Conservation (phyloP, 2,113 vertebrate genomes). For the Albula glossodonta region DNA sequence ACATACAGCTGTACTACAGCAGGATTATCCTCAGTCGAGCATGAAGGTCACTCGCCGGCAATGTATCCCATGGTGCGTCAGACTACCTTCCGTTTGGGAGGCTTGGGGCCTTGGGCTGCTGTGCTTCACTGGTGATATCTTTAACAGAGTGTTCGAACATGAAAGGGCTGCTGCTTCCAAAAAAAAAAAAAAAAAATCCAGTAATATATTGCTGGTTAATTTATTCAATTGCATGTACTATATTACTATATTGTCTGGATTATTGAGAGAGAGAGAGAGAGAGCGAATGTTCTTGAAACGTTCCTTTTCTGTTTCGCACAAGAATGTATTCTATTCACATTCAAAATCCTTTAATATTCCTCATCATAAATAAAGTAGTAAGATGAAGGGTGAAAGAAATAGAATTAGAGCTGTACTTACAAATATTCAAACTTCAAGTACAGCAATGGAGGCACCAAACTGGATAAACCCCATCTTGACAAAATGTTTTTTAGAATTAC, state of each 20-base stretch:
- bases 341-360: background rate
- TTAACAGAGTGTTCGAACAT: background rate
- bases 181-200: background rate
- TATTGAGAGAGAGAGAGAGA: no score
- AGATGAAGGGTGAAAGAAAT: background rate
- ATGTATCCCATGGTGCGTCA: background rate
- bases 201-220: background rate
- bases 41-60: background rate
- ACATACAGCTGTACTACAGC: background rate
- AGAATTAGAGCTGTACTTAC: background rate
- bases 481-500: background rate
- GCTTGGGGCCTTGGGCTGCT: background rate
- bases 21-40: background rate
- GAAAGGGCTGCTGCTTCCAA: background rate
- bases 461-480: background rate
- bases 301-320: background rate
- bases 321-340: background rate
- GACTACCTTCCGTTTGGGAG: background rate
- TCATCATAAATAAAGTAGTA: background rate
- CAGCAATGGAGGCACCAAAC: background rate
- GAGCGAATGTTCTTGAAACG: no score
- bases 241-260: no score
- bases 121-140: background rate
- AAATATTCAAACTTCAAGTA: background rate
- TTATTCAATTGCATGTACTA: background rate